Conservation (phyloP, 1,140 invertebrate genomes). For the Elymnias hypermnestra region DNA sequence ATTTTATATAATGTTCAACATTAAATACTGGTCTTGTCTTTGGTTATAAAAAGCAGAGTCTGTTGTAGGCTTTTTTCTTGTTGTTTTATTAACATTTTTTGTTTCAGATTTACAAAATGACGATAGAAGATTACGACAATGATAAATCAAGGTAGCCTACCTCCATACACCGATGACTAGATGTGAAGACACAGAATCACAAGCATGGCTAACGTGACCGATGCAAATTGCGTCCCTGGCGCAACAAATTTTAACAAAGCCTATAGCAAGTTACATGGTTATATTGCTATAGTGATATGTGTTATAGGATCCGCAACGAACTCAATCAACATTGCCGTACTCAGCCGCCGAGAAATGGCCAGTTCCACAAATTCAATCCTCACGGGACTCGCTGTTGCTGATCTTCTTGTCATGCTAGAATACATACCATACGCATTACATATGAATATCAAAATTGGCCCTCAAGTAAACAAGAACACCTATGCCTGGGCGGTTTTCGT, state of each 20-base stretch:
- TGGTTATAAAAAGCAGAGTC: too few species aligned
- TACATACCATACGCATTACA: conserved; percentile 94
- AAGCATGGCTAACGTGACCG: conserved; percentile 58
- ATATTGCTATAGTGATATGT: conserved; percentile 83
- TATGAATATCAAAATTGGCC: conserved; percentile 81
- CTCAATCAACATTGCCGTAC: conserved; percentile 94
- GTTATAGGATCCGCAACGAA: conserved; percentile 95
- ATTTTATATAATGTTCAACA: too few species aligned
- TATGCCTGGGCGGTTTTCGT: conserved; percentile 90
- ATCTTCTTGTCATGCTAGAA: conserved; percentile 94
- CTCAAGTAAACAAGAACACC: conserved; percentile 78
- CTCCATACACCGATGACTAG: conserved; percentile 36
- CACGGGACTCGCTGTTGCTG: conserved; percentile 93
- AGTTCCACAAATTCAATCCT: conserved; percentile 90
- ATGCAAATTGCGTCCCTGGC: conserved; percentile 65
- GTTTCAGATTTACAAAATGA: conserved; percentile 22
- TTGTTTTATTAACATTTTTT: too few species aligned
- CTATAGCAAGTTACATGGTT: conserved; percentile 70
- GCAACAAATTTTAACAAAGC: conserved; percentile 66
- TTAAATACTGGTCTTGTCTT: too few species aligned
- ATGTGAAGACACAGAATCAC: conserved; percentile 17
- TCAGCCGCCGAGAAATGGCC: conserved; percentile 92
- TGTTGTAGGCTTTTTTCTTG: too few species aligned
- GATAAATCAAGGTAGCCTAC: conserved; percentile 2
- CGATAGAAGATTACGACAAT: conserved; percentile 5